Conservation (phyloP, 2,888 invertebrate genomes). For the Drosophila pseudotakahashii region DNA sequence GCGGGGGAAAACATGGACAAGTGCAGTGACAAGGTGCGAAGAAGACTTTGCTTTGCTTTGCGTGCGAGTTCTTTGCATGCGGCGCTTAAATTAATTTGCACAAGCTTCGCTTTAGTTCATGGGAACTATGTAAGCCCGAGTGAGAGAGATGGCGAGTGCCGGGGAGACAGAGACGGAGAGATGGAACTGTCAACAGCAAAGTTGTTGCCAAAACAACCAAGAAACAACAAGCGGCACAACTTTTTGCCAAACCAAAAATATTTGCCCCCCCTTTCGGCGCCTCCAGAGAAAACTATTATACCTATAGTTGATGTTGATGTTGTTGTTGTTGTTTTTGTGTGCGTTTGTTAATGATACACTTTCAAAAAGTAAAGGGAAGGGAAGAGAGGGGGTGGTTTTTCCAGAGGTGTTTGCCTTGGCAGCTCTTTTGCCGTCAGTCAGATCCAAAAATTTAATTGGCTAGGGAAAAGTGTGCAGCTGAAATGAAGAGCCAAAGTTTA, state of each 20-base stretch:
- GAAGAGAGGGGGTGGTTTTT: neutral
- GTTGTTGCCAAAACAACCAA: slow-evolving; percentile 48
- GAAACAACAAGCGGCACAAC: slow-evolving; percentile 35
- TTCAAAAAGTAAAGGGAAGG: neutral
- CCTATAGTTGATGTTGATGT: slow-evolving; percentile 8
- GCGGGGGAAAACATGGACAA: slow-evolving; percentile 1
- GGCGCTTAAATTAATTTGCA: slow-evolving; percentile 73
- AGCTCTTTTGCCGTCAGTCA: slow-evolving; percentile 29
- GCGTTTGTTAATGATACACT: slow-evolving; percentile 35
- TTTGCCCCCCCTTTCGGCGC: slow-evolving; percentile 7
- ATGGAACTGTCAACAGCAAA: slow-evolving; percentile 41
- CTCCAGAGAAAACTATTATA: slow-evolving; percentile 26
- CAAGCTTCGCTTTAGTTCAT: slow-evolving; percentile 26
- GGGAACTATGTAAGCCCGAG: slow-evolving; percentile 53
- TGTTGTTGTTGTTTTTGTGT: slow-evolving; percentile 14
- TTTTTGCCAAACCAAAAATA: slow-evolving; percentile 44
- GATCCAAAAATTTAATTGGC: slow-evolving; percentile 36
- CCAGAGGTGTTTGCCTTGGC: slow-evolving; percentile 35
- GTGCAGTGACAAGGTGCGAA: slow-evolving; percentile 42
- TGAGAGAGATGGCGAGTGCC: neutral
- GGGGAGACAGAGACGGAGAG: slow-evolving; percentile 1
- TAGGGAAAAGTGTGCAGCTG: neutral
- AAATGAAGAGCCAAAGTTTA: slow-evolving; percentile 26
- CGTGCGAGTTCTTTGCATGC: slow-evolving; percentile 67
- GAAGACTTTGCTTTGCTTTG: slow-evolving; percentile 40